Evolutionary conservation across 2,797 vertebrate species (phyloP), one percentile per base, ranked within the genome.

Genomic region (Lepidocolaptes lacrymiger): DNA sequence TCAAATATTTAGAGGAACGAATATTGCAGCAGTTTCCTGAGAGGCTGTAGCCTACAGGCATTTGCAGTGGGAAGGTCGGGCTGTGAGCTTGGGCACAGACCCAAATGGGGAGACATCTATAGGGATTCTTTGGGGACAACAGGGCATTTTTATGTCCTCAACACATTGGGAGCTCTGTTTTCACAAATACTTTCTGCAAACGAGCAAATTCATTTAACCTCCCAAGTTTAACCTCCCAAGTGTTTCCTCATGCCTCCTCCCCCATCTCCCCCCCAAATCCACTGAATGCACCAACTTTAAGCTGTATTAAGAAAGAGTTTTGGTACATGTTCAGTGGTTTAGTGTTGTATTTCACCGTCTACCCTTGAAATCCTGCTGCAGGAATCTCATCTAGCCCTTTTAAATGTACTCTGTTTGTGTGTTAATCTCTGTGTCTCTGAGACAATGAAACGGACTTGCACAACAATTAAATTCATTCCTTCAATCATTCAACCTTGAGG

Each of bases 41-140:
- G 27, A 32, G 12, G 2, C 30, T 63, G 36, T 37, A 54, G 18
- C 9, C 16, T 12, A 10, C n/a, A 18, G 32, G 18, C 5, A 20
- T 59, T 48, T 46, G 9, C 30, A n/a, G 26, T 9, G 18, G 8
- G 37, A 66, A 46, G 34, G 4, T 37, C 11, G 30, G 26, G 6
- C 24, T 41, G 21, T 37, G 36, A 74, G 17, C 23, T 62, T 23
- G 39, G 21, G 14, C 8, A 17, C 14, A 49, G 32, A 4, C 16
- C 16, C 11, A 26, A 16, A 3, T 1, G 16, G 18, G 20, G 13
- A 67, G 4, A 21, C 1, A 3, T 49, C 16, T 46, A 4, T 5
- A 71, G 7, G 6, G 24, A 22, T 48, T 32, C 22, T 54, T 12
- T 22, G 2, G 23, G 11, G 7, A 27, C 7, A 77, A 22, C 21